A percentile compares a stretch with the other conserved stretches of the same genome.
Conservation (phyloP, 2,888 invertebrate genomes). For the Tolmerus cingulatus region DNA sequence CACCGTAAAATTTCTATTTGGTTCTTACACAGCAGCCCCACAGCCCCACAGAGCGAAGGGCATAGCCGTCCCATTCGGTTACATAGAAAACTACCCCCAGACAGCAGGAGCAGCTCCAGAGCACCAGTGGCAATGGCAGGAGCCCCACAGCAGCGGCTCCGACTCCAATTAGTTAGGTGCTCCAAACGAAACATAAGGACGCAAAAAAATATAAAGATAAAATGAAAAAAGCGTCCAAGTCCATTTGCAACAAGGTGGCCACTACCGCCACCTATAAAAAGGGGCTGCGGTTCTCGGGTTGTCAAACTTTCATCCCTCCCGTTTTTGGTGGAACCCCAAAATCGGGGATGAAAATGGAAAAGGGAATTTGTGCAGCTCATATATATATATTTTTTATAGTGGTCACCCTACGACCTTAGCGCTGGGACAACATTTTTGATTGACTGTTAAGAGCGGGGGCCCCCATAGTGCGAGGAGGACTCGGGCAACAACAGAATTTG, state of each 20-base stretch:
- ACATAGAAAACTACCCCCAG: slow-evolving; percentile 8
- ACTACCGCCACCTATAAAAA: not conserved
- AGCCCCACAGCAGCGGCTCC: not conserved
- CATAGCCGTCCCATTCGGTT: slow-evolving; percentile 18
- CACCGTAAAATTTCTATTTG: slow-evolving; percentile 26
- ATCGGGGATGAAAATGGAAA: not conserved
- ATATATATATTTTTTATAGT: not conserved
- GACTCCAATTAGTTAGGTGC: slow-evolving; percentile 15
- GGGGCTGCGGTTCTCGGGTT: not conserved
- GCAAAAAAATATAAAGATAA: not conserved
- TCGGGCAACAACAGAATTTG: not conserved
- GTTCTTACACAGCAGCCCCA: not conserved
- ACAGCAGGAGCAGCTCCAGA: not conserved
- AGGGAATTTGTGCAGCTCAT: not conserved
- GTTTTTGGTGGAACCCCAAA: not conserved
- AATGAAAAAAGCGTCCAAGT: not conserved
- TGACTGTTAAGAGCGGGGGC: not conserved
- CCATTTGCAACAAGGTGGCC: not conserved
- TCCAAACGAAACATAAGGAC: slow-evolving; percentile 10
- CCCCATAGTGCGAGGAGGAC: not conserved
- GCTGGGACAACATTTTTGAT: not conserved
- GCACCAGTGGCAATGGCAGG: not conserved
- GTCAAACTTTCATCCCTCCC: not conserved
- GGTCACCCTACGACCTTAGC: not conserved
- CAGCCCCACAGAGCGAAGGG: not conserved